A percentile compares a stretch with the other conserved stretches of the same genome.
Evolutionary conservation across 2,113 vertebrate genomes (phyloP).

Genomic region (Paramisgurnus dabryanus): DNA sequence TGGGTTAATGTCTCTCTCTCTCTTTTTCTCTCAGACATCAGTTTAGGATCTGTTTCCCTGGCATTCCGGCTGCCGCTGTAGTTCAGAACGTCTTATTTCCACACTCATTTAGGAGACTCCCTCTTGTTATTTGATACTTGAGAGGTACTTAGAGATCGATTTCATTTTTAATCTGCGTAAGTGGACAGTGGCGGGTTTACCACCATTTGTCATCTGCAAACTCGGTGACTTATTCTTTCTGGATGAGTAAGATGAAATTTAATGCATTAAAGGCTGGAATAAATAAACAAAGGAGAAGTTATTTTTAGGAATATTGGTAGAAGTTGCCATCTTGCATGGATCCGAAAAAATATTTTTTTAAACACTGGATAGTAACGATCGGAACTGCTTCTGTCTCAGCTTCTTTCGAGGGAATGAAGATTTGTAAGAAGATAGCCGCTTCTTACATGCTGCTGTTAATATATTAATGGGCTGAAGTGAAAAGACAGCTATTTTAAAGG

Average conservation of each 20-base stretch:
- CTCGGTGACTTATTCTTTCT: slow-evolving; percentile 47
- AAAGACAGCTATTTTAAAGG: slow-evolving; percentile 56
- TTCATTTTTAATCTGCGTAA: slow-evolving; percentile 77
- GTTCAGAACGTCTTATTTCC: slow-evolving; percentile 57
- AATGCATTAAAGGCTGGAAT: background rate
- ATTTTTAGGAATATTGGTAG: background rate
- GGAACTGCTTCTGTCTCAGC: background rate
- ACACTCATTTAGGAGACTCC: slow-evolving; percentile 46
- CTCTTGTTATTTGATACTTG: slow-evolving; percentile 68
- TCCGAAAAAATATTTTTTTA: background rate
- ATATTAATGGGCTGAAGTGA: slow-evolving; percentile 68
- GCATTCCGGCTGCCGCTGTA: slow-evolving; percentile 49
- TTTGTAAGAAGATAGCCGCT: slow-evolving; percentile 68
- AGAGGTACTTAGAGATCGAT: slow-evolving; percentile 74
- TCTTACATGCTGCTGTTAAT: slow-evolving; percentile 57
- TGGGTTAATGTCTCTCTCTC: slow-evolving; percentile 36
- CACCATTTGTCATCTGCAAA: slow-evolving; percentile 65
- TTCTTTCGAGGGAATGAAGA: slow-evolving; percentile 54
- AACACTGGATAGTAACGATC: background rate
- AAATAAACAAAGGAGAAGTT: background rate
- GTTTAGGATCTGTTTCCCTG: slow-evolving; percentile 59
- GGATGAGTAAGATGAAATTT: background rate
- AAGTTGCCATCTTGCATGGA: background rate
- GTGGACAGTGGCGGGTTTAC: slow-evolving; percentile 64
- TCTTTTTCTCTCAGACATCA: slow-evolving; percentile 52